Evolutionary conservation across 2,797 vertebrate species (phyloP), one percentile per base, ranked within the genome.

Genomic region (Uromys caudimaculatus): DNA sequence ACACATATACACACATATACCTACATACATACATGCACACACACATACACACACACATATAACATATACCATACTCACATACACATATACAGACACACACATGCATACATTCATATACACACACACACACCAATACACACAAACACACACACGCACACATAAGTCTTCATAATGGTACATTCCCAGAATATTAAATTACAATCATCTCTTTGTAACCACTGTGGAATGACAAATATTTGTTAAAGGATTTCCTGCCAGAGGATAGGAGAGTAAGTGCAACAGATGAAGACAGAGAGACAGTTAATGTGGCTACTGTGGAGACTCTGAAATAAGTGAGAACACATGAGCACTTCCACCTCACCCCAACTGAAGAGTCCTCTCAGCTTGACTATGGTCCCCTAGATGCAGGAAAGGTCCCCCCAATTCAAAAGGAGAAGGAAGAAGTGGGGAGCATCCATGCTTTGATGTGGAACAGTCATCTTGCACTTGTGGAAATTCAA

Each of bases 51-150:
- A 16, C 3, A 56, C 17, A 44, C 41, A 29, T 1, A 76, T 27
- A 52, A 21, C 1, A 50, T 38, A 54, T 56, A 56, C 4, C 19
- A 17, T 54, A 60, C 7, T 8, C 7, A 4, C 19, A 17, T 54
- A 60, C 7, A 24, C 7, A 9, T 24, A 6, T 9, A 23, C 23
- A 60, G 2, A 24, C 7, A 60, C 12, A 67, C 4, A 19, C 35
- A 24, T 1, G 7, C 27, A 32, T 1, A 24, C 24, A 24, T 1
- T 7, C 27, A 32, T 1, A 24, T 17, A 23, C 2, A 47, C 23
- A n/a, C 35, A 29, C 3, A 58, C 19, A 29, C 35, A 29, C 1
- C 69, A 24, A 54, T 35, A 32, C 5, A 50, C 32, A 56, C 38
- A 12, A 3, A 73, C 29, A 52, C 38, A 50, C 14, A 83, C 2